A percentile compares a stretch with the other conserved stretches of the same genome.
Evolutionary conservation across 2,888 invertebrate genomes (phyloP).

Genomic region (Drosophila niveifrons): DNA sequence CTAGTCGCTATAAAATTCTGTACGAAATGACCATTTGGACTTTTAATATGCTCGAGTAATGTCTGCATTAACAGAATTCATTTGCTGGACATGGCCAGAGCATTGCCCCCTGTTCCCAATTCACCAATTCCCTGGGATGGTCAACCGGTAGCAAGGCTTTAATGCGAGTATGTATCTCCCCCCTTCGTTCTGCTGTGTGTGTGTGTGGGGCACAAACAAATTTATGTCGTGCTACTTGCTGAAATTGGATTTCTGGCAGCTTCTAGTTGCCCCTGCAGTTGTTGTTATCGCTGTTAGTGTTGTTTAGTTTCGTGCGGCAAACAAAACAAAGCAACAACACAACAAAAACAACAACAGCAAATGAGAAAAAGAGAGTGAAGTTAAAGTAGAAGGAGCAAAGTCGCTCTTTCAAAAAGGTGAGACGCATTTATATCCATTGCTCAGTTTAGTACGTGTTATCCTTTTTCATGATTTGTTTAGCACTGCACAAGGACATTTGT

Average conservation of each 20-base stretch:
- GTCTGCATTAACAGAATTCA: conserved; percentile 83
- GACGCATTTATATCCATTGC: conserved; percentile 73
- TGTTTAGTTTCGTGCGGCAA: conserved; percentile 35
- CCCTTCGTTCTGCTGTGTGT: conserved; percentile 20
- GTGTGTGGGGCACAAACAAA: conserved; percentile 75
- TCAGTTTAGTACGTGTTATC: conserved; percentile 73
- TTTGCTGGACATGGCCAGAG: conserved; percentile 68
- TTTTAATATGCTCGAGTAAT: conserved; percentile 83
- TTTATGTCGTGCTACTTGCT: conserved; percentile 79
- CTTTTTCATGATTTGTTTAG: conserved; percentile 76
- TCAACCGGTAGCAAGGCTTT: conserved; percentile 40
- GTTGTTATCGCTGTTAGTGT: conserved; percentile 22
- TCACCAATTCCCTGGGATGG: conserved; percentile 44
- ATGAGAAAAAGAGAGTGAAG: conserved; percentile 1
- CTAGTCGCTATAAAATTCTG: conserved; percentile 78
- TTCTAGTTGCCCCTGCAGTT: conserved; percentile 42
- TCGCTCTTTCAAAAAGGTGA: conserved; percentile 24
- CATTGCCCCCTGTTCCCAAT: conserved; percentile 5
- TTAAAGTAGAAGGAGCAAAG: conserved; percentile 3
- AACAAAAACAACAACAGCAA: conserved; percentile 15
- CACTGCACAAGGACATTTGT: conserved; percentile 61
- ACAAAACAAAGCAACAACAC: background rate
- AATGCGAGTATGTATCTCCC: conserved; percentile 15
- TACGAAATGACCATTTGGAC: conserved; percentile 80
- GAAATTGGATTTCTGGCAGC: conserved; percentile 78